Evolutionary conservation across 2,113 vertebrate species (phyloP).

Genomic region (Sprattus sprattus): DNA sequence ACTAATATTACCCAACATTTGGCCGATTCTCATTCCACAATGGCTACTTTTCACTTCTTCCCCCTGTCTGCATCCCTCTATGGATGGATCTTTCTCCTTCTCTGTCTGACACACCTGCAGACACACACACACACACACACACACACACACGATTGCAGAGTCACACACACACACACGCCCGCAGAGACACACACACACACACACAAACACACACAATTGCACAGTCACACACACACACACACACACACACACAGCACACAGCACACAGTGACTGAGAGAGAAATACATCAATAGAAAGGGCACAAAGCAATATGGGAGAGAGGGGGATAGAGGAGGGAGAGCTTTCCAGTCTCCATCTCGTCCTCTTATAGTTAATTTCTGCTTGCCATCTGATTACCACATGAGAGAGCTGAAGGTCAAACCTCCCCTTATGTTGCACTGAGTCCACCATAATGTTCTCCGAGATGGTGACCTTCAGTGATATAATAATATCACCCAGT

Average conservation of each 20-base stretch:
- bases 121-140: too few species aligned
- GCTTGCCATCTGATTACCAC: constrained; percentile 2
- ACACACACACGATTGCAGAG: too few species aligned
- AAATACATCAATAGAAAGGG: neutral
- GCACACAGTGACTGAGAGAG: neutral
- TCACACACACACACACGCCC: too few species aligned
- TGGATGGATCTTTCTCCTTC: neutral
- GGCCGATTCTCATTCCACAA: neutral
- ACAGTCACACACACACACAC: too few species aligned
- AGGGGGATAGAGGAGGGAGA: neutral
- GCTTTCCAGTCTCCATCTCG: neutral
- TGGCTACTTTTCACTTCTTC: neutral
- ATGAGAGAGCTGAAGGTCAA: neutral
- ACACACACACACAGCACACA: too few species aligned
- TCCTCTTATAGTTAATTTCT: neutral
- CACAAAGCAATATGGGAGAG: neutral
- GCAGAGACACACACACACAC: too few species aligned
- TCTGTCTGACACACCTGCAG: too few species aligned
- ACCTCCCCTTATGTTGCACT: neutral
- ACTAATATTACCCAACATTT: neutral
- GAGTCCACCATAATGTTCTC: neutral
- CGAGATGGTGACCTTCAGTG: neutral
- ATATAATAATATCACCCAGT: neutral
- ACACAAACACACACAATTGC: too few species aligned
- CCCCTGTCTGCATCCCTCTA: neutral